Percentiles rank a stretch among this genome's conserved stretches.
These are phyloP conservation scores for Pogonognathellus flavescens DNA, from an alignment of 1,140 invertebrate species.

Conservation along the genomic window DNA sequence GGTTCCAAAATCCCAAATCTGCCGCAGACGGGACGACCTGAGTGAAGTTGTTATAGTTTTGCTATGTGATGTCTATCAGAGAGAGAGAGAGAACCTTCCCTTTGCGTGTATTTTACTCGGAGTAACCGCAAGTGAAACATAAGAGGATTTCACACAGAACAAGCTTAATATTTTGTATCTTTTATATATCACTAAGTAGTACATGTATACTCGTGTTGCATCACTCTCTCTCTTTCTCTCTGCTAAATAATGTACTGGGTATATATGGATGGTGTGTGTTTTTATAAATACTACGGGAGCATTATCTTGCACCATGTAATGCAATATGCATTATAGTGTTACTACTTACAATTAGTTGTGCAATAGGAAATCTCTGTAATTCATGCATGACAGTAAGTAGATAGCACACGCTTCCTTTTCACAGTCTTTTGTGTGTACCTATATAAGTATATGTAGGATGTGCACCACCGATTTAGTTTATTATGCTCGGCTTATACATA, in stretches of 20 bases:
- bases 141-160: not conserved
- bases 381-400: not conserved
- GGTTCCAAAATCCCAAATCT: slow-evolving; percentile 3
- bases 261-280: too few species aligned
- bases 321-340: not conserved
- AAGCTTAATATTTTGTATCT: not conserved
- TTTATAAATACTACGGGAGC: too few species aligned
- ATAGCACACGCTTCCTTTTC: not conserved
- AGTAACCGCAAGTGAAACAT: not conserved
- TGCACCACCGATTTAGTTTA: too few species aligned
- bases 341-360: not conserved
- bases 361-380: not conserved
- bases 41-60: slow-evolving; percentile 8
- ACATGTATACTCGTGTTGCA: not conserved
- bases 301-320: too few species aligned
- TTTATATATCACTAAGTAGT: not conserved
- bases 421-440: not conserved
- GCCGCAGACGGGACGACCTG: not conserved
- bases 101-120: not conserved
- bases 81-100: too few species aligned
- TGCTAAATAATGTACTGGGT: too few species aligned
- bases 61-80: not conserved
- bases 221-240: not conserved
- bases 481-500: not conserved
- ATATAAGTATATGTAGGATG: not conserved